Base-by-base conservation (phyloP, 2,113 vertebrate species). In the Pachycephala philippinensis region DNA sequence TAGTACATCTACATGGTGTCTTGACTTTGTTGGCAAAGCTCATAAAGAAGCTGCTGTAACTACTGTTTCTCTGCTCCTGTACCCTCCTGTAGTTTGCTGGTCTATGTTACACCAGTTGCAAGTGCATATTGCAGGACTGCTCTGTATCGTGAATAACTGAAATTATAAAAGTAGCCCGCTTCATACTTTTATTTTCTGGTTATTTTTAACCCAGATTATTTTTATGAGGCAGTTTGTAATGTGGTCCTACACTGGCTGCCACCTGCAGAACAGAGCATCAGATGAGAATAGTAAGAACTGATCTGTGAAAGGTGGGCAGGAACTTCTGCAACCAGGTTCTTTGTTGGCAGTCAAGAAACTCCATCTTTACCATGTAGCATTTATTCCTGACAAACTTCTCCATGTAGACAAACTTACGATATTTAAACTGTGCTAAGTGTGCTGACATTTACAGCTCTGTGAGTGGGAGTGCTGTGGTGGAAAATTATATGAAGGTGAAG, bases 391-490 rank as follows among this genome's bases (percentile, higher is more conserved):
- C 54, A 64, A 66, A 75, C 17, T 84, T 95, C 45, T 85, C 65
- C 53, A 39, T 57, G 15, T 57, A 95, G 72, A 89, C 49, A 52
- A 52, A 71, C 35, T 54, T 87, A 40, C 0, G 23, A 9, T 91
- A 70, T 95, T 96, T 84, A 91, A 87, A 78, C n/a, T 68, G 6
- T 39, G 68, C 76, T 77, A 72, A 71, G 40, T 96, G 66, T 91
- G 71, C 71, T 95, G 95, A 77, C 91, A 90, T 95, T 95, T 93
- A 80, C 90, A 95, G 90, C 44, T 94, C 56, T 52, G 0, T 53
- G 79, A 92, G 92, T 94, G 54, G 95, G 95, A 88, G 92, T 94
- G 60, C 59, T 87, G 68, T 88, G 69, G 49, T 87, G 87, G 78
- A 83, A 95, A 88, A 91, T 90, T 83, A 79, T 22, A 85, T 0